Evolutionary conservation across 2,797 vertebrate genomes (phyloP), one percentile per base, ranked within the genome.

Genomic region (Rhinogobio ventralis): DNA sequence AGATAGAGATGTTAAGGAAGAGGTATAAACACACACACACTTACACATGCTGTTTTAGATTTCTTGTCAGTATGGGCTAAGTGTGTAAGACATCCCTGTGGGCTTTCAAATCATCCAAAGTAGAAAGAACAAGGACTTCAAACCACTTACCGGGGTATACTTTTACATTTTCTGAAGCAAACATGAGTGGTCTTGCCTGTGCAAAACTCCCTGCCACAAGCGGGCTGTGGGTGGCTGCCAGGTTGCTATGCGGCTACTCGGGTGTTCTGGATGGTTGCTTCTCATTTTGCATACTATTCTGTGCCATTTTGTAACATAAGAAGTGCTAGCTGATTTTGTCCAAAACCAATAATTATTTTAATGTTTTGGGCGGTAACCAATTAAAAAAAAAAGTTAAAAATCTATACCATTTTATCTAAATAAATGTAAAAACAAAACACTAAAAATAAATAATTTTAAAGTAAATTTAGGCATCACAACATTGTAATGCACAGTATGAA

Each of bases 21-120:
- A 23, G 30, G 14, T 7, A 39, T 19, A 49, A 23, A 73, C 25
- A 51, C 23, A 28, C 30, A 79, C 75, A 79, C 39, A 62, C 39
- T 73, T 20, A 19, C 81, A 67, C 46, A 30, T 25, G 23, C 60
- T 60, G 36, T 14, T 78, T n/a, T 33, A 46, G 25, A 83, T 49
- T 28, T 45, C 33, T 36, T 25, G 9, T 28, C 23, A 36, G 23
- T 76, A 45, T 68, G 60, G 75, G 15, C 28, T 73, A 60, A 78
- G 55, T 42, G 36, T 57, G 64, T 51, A 79, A 79, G 6, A 64
- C 51, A 23, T 4, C 30, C 67, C 45, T 60, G 39, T 36, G 55
- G 28, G 66, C 76, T 64, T 62, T 78, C 25, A 76, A 17, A 60
- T 76, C 74, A 57, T 57, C 33, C 74, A 39, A 76, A 57, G 74